Percentiles rank a stretch among this genome's conserved stretches.
These are phyloP conservation scores for Bombus picipes DNA, from an alignment of 1,140 invertebrate species.

Conservation along the genomic window DNA sequence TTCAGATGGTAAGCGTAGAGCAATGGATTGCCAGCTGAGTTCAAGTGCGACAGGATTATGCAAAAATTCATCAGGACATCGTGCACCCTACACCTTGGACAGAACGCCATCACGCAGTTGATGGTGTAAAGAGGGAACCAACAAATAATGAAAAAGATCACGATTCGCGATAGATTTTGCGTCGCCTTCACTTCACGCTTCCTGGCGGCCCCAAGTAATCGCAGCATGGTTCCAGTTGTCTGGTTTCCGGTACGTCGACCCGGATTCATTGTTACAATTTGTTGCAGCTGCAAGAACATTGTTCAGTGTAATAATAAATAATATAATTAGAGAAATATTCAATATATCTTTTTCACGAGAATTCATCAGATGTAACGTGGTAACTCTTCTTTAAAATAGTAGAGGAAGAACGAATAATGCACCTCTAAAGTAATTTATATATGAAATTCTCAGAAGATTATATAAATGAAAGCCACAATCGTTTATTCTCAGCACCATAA, in stretches of 20 bases:
- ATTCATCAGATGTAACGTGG: not conserved
- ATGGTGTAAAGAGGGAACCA: constrained; percentile 97
- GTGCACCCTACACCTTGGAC: constrained; percentile 86
- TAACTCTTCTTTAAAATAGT: too few relatives aligned
- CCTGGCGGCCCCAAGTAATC: constrained; percentile 90
- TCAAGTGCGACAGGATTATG: constrained; percentile 94
- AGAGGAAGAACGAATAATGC: not conserved
- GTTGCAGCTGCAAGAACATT: constrained; percentile 79
- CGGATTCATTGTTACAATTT: constrained; percentile 85
- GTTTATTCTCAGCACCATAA: too few relatives aligned
- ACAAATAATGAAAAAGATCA: constrained; percentile 95
- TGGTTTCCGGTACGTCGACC: constrained; percentile 63
- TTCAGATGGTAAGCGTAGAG: constrained; percentile 95
- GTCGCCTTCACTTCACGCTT: constrained; percentile 95
- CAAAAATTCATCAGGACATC: constrained; percentile 89
- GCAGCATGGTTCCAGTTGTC: constrained; percentile 86
- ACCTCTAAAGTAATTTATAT: not conserved
- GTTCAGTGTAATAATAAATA: not conserved
- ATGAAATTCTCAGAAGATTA: not conserved
- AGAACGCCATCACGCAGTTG: constrained; percentile 93
- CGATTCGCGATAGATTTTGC: constrained; percentile 94
- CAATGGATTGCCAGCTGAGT: constrained; percentile 94
- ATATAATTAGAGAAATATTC: not conserved
- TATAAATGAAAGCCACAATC: not conserved
- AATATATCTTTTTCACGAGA: not conserved